Base-by-base conservation (phyloP, 2,113 vertebrate species). In the Mesitornis unicolor region DNA sequence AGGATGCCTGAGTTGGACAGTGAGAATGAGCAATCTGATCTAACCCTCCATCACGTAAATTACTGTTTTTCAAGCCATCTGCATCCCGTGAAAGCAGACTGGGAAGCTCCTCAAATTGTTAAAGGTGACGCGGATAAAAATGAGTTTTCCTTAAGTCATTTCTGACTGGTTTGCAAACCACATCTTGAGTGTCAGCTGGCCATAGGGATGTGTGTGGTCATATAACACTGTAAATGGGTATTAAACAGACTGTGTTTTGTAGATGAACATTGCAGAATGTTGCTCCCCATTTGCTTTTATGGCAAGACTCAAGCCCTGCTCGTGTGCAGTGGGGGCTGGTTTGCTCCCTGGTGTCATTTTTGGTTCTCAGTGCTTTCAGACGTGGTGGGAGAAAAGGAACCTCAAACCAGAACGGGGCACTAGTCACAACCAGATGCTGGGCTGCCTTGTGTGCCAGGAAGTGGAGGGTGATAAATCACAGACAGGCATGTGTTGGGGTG, bases 391-490 rank as follows among this genome's bases (percentile, higher is more conserved):
- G 61, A 53, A 82, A 22, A 26, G 31, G 82, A 76, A 87, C 68
- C 47, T 67, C 69, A 18, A 50, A 15, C 78, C n/a, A 18, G 42
- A 87, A 65, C 1, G 54, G 74, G 84, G 89, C 89, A 82, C 57
- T 61, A 91, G 69, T 85, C 61, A 79, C 53, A 53, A 73, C 53
- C 94, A 94, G 91, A 96, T 96, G 95, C 76, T 83, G 91, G 57
- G 53, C 91, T 91, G 74, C 77, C 86, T 91, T 5, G 3, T 69
- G 84, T 76, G 89, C 81, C 78, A 64, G 91, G 91, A 93, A 93
- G 75, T 5, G 10, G 63, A 21, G 53, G 65, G 89, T 69, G 71
- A 87, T 93, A 91, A 96, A 91, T 95, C 93, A 87, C 81, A 69
- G 84, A 13, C 60, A 84, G 87, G 48, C 48, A 56, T 69, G 74